Evolutionary conservation across 2,797 vertebrate species (phyloP).

Genomic region (Lithobates pipiens): DNA sequence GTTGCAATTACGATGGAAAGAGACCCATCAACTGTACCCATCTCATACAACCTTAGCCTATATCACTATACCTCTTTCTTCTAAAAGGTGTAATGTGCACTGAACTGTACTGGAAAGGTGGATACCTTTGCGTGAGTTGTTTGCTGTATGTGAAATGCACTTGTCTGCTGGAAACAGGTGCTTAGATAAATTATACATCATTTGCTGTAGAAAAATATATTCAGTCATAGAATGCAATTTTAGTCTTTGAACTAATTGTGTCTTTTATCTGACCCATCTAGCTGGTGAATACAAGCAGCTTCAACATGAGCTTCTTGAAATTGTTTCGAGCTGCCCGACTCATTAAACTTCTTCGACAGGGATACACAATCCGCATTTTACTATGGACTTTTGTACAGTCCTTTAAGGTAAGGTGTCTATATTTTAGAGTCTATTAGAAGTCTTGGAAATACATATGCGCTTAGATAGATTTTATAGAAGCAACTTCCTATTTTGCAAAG

Average conservation of each 20-base stretch:
- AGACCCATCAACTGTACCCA: too few species aligned
- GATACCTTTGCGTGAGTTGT: too few species aligned
- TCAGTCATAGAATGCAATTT: neutral
- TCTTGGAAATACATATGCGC: too few species aligned
- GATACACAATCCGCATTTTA: constrained; percentile 97
- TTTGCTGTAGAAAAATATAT: neutral
- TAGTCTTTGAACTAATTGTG: neutral
- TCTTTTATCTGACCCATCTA: constrained; percentile 64
- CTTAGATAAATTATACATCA: neutral
- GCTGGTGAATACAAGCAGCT: constrained; percentile 86
- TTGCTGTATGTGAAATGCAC: neutral
- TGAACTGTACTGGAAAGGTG: too few species aligned
- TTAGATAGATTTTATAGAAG: too few species aligned
- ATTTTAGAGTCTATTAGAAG: too few species aligned
- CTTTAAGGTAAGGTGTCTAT: constrained; percentile 86
- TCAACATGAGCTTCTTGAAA: constrained; percentile 99
- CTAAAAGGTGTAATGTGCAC: too few species aligned
- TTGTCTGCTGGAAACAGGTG: neutral
- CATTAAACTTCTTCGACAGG: constrained; percentile 95
- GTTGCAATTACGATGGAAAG: too few species aligned
- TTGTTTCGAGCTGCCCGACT: constrained; percentile 95
- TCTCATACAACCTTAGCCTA: too few species aligned
- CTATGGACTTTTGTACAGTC: constrained; percentile 98
- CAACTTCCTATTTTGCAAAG: too few species aligned
- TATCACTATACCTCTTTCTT: too few species aligned